Conservation (phyloP, 2,888 invertebrate species). For the Thecophora atra region DNA sequence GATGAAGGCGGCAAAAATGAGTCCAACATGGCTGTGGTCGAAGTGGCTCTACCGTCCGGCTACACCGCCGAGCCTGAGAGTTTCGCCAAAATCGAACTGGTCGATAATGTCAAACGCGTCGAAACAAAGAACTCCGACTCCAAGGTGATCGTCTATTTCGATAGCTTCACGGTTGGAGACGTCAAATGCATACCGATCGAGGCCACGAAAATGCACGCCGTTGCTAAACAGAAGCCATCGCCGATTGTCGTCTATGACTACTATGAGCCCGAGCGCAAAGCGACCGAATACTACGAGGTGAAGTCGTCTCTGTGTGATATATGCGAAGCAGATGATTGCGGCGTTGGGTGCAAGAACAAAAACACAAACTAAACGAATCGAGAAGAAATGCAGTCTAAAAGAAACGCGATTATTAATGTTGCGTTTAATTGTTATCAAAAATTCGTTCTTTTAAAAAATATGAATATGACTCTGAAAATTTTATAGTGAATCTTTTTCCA, state of each 20-base stretch:
- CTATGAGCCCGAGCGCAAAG: conserved; percentile 77
- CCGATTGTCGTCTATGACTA: conserved; percentile 88
- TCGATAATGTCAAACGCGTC: conserved; percentile 69
- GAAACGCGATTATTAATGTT: too few relatives aligned
- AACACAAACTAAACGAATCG: conserved; percentile 20
- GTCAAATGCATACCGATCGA: conserved; percentile 84
- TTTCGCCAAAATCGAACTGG: conserved; percentile 70
- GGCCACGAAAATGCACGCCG: conserved; percentile 83
- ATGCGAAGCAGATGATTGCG: conserved; percentile 75
- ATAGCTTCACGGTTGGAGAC: conserved; percentile 72
- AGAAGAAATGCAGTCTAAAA: too few relatives aligned
- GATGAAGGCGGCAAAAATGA: conserved; percentile 66
- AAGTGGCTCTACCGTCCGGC: conserved; percentile 90
- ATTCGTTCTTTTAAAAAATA: background rate
- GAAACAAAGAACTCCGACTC: conserved; percentile 75
- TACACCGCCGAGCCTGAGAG: conserved; percentile 83
- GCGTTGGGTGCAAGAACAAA: conserved; percentile 53
- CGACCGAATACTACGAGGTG: conserved; percentile 56
- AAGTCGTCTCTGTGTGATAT: conserved; percentile 82
- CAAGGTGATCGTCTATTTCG: conserved; percentile 77
- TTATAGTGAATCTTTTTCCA: too few relatives aligned
- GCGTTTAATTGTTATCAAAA: too few relatives aligned
- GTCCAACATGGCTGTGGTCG: conserved; percentile 90
- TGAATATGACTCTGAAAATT: background rate
- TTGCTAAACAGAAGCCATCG: conserved; percentile 86